Percentiles rank a stretch among this genome's conserved stretches.
Conservation (phyloP, 2,888 invertebrate genomes). For the Cephus runcator region DNA sequence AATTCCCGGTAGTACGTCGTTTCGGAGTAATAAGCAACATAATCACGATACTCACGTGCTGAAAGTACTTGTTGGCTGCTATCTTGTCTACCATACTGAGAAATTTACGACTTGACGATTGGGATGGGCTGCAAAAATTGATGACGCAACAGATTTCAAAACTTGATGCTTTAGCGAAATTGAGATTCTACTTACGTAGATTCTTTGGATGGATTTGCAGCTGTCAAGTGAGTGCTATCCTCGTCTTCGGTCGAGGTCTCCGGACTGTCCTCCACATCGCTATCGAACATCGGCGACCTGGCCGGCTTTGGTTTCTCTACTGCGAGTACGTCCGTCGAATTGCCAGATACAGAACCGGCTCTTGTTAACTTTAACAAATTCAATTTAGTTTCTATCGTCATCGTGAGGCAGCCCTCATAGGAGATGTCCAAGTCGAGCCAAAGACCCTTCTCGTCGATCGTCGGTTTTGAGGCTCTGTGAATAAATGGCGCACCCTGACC, state of each 20-base stretch:
- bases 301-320: slow-evolving; percentile 45
- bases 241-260: slow-evolving; percentile 84
- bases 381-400: slow-evolving; percentile 89
- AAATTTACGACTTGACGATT: slow-evolving; percentile 74
- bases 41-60: slow-evolving; percentile 70
- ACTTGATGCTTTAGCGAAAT: neutral
- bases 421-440: slow-evolving; percentile 89
- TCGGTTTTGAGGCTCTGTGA: slow-evolving; percentile 73
- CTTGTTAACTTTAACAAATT: slow-evolving; percentile 79
- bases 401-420: slow-evolving; percentile 81
- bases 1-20: too few relatives aligned
- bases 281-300: slow-evolving; percentile 75
- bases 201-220: slow-evolving; percentile 50
- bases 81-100: slow-evolving; percentile 86
- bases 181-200: slow-evolving; percentile 40
- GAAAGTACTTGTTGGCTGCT: slow-evolving; percentile 87
- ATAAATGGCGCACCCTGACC: slow-evolving; percentile 76
- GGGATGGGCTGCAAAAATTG: slow-evolving; percentile 47
- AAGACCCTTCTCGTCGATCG: slow-evolving; percentile 82
- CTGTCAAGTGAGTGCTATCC: slow-evolving; percentile 54
- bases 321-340: slow-evolving; percentile 33
- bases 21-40: slow-evolving; percentile 6
- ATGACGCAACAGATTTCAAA: too few relatives aligned
- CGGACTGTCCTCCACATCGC: slow-evolving; percentile 82
- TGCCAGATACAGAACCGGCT: slow-evolving; percentile 43